phyloP scores from a whole-genome alignment of 2,797 vertebrate species.

The Oophaga sylvatica region DNA sequence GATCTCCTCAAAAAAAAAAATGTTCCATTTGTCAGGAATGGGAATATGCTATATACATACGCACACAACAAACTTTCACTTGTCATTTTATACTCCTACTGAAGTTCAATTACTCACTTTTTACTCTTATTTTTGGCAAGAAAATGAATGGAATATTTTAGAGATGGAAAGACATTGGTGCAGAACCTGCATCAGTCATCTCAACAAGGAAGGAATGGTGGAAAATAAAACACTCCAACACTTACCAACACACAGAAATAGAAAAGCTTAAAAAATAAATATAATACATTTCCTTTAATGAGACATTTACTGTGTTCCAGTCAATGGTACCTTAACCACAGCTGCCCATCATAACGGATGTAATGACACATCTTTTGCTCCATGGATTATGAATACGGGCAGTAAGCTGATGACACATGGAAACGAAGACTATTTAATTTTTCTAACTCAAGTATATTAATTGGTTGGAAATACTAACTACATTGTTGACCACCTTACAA shows the following conservation, averaged over 20 bases:
- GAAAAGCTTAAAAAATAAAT: background rate
- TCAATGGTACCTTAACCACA: slow-evolving; percentile 2
- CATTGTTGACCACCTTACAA: background rate
- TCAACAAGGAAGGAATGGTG: background rate
- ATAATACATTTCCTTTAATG: background rate
- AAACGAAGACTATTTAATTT: background rate
- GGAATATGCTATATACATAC: no score
- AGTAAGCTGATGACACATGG: background rate
- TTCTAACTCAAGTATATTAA: background rate
- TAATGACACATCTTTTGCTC: background rate
- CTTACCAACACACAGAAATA: background rate
- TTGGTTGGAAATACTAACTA: background rate
- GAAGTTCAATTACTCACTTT: background rate
- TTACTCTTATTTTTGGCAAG: background rate
- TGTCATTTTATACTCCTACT: background rate
- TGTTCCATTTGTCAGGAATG: no score
- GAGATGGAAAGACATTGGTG: slow-evolving; percentile 1
- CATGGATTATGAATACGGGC: background rate
- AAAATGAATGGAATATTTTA: background rate
- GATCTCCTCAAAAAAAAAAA: background rate
- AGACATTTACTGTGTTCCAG: background rate
- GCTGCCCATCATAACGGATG: background rate
- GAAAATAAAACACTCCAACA: slow-evolving; percentile 1
- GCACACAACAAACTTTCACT: background rate
- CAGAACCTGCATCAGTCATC: background rate